phyloP scores from a whole-genome alignment of 2,888 invertebrate species.

The Syrphus vitripennis region DNA sequence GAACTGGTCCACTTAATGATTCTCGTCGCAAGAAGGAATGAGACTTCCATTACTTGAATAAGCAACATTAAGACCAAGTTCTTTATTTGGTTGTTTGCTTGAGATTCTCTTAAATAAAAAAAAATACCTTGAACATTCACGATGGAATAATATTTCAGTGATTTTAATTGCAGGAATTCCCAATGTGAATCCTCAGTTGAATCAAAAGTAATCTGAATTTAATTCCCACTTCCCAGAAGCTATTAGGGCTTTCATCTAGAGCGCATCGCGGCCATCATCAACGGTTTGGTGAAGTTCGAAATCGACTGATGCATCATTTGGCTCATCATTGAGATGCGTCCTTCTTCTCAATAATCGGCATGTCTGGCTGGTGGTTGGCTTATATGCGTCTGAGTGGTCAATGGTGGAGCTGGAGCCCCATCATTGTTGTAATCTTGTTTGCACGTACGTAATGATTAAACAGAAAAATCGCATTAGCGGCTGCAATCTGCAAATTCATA shows the following conservation, averaged over 20 bases:
- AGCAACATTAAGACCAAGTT: slow-evolving; percentile 13
- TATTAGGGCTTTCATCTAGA: slow-evolving; percentile 49
- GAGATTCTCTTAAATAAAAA: not conserved
- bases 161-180: slow-evolving; percentile 66
- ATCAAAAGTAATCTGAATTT: slow-evolving; percentile 61
- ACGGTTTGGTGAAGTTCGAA: not conserved
- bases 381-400: not conserved
- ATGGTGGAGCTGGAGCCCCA: no score
- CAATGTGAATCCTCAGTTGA: slow-evolving; percentile 16
- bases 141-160: slow-evolving; percentile 60
- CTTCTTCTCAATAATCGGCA: slow-evolving; percentile 11
- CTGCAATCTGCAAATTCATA: slow-evolving; percentile 31
- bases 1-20: not conserved
- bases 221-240: slow-evolving; percentile 67
- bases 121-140: not conserved
- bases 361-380: not conserved
- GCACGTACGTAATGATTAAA: slow-evolving; percentile 66
- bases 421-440: slow-evolving; percentile 49
- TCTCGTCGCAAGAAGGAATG: not conserved
- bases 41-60: slow-evolving; percentile 28
- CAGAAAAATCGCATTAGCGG: slow-evolving; percentile 69
- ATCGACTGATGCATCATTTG: not conserved
- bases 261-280: not conserved
- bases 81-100: slow-evolving; percentile 32
- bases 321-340: slow-evolving; percentile 28